Evolutionary conservation across 2,113 vertebrate species (phyloP), one percentile per base, ranked within the genome.

Genomic region (Lethenteron reissneri): DNA sequence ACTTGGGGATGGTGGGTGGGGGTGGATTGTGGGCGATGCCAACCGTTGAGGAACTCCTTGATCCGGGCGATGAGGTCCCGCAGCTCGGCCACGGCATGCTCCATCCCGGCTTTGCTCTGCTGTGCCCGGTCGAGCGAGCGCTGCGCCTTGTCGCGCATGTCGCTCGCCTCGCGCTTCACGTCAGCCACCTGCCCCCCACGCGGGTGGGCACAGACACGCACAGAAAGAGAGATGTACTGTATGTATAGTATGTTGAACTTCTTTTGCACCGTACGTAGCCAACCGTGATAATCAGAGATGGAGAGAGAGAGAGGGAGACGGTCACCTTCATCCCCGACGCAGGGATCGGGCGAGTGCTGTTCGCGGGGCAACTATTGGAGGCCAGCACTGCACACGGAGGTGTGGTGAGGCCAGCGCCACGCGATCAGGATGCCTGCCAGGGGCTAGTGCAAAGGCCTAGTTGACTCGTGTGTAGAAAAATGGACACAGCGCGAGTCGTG

Each of bases 21-120:
- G 56, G 14, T n/a, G 41, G 9, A 7, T 57, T 64, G 9, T 12
- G 7, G 58, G 25, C 57, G 70, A 15, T 58, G 58, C 14, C 70
- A 9, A 58, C 87, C 87, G 58, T 79, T 83, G 73, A 95, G 82
- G 78, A 91, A 89, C 73, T 82, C 80, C 80, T 78, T 85, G 77
- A 92, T 85, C 62, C 76, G 82, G 75, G 81, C 81, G 68, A 89
- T 84, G 71, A 87, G 85, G 59, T 84, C 79, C 72, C 85, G 82
- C 8, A 91, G 81, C 58, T 81, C 78, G 10, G 82, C 80, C 0
- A 84, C 83, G 0, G 80, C 82, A 15, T 80, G 82, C 72, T 85
- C 83, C 10, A 86, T 82, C 0, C 59, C 7, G 2, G 79, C 77
- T 71, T 83, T 86, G 70, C 84, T 80, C 0, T 79, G 79, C 74